Base-by-base conservation (phyloP, 2,113 vertebrate species). In the Psettodes erumei region DNA sequence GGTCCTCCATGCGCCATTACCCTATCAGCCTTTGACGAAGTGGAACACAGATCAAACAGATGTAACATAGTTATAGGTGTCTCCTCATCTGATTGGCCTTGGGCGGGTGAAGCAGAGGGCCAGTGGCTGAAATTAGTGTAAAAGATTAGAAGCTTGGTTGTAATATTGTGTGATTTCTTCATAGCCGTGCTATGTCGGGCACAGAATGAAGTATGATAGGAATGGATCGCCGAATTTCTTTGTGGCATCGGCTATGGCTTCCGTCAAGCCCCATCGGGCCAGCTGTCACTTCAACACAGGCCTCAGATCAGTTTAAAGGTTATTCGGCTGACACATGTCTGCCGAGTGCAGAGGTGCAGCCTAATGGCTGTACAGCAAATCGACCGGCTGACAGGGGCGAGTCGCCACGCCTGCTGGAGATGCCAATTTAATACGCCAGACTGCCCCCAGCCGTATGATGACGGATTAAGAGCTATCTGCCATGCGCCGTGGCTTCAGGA, bases 291-390 rank as follows among this genome's bases (percentile, higher is more conserved):
- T 86, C 67, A 28, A 58, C 79, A 18, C 75, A 69, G 84, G 62
- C 77, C 83, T 83, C 77, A 83, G 83, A 90, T 92, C 85, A 85
- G 85, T 93, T 83, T 89, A 88, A 92, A 90, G 88, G 85, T 88
- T 91, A 90, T 88, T 84, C 79, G 76, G 76, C 83, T 92, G 90
- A 91, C 93, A 85, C 80, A 53, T 84, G 80, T 86, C 85, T 67
- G 1, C 77, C 6, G 51, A 55, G 77, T 67, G 66, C 51, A 69
- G 83, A 86, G 83, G 80, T 85, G 75, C 72, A 62, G 79, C 68
- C 86, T 89, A 88, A 90, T 91, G 83, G 79, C 83, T 68, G 66
- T 83, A 81, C 65, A 84, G 87, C 86, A 90, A 91, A 92, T 90
- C 43, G 82, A 89, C 60, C 78, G 6, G 25, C 73, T 90, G 84